Percentiles rank a stretch among this genome's conserved stretches.
These are phyloP conservation scores for Sphenodon punctatus DNA, from an alignment of 2,797 vertebrate species.

Conservation along the genomic window DNA sequence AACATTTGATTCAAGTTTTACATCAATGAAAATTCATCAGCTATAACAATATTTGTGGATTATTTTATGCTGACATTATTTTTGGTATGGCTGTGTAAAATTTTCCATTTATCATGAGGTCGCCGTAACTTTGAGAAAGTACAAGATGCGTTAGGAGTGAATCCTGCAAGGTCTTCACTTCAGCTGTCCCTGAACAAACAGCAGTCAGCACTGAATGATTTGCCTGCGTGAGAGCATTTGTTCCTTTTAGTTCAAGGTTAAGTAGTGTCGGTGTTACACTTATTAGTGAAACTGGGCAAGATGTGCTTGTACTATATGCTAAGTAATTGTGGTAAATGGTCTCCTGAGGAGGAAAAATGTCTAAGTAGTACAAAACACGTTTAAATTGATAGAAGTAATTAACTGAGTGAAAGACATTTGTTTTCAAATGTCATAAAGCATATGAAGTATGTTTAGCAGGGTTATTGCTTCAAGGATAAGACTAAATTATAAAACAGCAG, in stretches of 20 bases:
- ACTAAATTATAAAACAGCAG: background rate
- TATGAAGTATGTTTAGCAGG: conserved; percentile 18
- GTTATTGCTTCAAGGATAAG: conserved; percentile 22
- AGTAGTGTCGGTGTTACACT: background rate
- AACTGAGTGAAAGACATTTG: conserved; percentile 31
- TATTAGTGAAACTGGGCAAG: background rate
- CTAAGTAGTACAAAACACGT: background rate
- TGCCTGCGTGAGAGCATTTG: background rate
- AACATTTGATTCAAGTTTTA: background rate
- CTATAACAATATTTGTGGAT: background rate
- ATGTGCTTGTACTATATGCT: background rate
- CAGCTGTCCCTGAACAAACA: too few species aligned
- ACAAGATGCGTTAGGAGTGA: too few species aligned
- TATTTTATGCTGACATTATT: background rate
- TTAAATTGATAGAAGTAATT: conserved; percentile 44
- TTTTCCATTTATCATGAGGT: background rate
- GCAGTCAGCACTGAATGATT: background rate
- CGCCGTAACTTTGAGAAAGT: background rate
- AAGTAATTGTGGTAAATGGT: conserved; percentile 30
- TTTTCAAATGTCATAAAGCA: conserved; percentile 40
- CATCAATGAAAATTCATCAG: background rate
- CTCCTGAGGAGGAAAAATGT: background rate
- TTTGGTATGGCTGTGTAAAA: background rate
- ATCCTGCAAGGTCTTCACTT: background rate
- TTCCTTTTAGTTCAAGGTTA: background rate